Base-by-base conservation (phyloP, 2,797 vertebrate species). In the Coendou prehensilis region DNA sequence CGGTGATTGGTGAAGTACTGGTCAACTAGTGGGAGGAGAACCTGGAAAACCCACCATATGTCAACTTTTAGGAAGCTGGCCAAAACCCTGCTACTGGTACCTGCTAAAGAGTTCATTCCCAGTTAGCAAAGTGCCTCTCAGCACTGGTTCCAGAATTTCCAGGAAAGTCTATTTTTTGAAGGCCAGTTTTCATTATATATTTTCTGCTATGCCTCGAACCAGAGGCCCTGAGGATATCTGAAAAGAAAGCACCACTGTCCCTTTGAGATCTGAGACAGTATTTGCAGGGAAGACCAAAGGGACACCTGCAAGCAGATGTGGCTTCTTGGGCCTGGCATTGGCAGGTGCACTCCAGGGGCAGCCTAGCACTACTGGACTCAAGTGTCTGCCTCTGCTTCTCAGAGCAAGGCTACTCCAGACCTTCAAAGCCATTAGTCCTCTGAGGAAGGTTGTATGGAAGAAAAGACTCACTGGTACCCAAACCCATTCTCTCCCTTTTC, bases 1-100 rank as follows among this genome's bases (percentile, higher is more conserved):
- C 99, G 99, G 98, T 99, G 99, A 98, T 99, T 99, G 98, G 99
- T 99, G 98, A 99, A 99, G 98, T 99, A 99, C 97, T 99, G 99
- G 98, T 99, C 99, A 86, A 99, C 99, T 94, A 99, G 99, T 0
- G 99, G 99, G 83, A 99, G 99, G 61, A 99, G 99, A 97, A 99
- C 99, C 99, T 99, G 97, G 96, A 93, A 96, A 94, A 92, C 14
- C 45, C 95, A 93, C 23, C 67, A n/a, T 6, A 80, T 54, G 71
- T 57, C 67, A 94, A 57, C 37, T 80, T 71, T 45, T 17, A 71
- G 33, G 76, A 87, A 56, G 71, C 11, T 8, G 73, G 28, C 20
- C 45, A 30, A 73, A 95, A 41, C 9, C 50, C 54, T 57, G 69
- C 61, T 37, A 57, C 47, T 30, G 26, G 4, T 73, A 87, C 47